These are phyloP conservation scores for Drosophila anomelani DNA, from an alignment of 2,888 invertebrate species.

Conservation along the genomic window DNA sequence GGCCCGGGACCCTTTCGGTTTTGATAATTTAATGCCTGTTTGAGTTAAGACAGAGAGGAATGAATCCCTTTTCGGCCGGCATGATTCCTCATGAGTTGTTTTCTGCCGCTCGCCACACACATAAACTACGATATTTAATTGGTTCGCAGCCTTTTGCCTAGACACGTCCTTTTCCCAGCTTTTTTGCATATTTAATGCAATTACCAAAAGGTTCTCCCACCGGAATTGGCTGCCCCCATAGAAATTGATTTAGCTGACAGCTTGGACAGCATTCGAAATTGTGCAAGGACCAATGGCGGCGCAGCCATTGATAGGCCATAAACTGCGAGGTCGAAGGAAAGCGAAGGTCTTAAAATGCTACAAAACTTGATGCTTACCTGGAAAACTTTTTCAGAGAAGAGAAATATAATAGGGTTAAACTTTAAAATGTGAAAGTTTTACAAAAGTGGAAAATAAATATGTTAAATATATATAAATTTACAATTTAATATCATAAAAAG, in stretches of 20 bases:
- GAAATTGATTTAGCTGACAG: conserved; percentile 70
- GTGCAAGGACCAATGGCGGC: conserved; percentile 13
- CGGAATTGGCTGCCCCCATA: conserved; percentile 47
- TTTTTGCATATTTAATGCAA: conserved; percentile 78
- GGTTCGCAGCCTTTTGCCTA: conserved; percentile 61
- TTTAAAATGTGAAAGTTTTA: neutral
- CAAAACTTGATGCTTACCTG: neutral
- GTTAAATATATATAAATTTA: neutral
- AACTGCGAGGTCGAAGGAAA: conserved; percentile 15
- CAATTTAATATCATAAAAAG: too few relatives aligned
- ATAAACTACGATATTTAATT: conserved; percentile 75
- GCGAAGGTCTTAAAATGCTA: conserved; percentile 4
- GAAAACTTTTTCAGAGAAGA: neutral
- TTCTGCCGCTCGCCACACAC: conserved; percentile 47
- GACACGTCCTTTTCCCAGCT: conserved; percentile 54
- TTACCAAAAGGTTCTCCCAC: conserved; percentile 74
- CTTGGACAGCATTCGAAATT: conserved; percentile 26
- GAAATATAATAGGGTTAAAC: neutral
- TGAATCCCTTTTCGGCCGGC: conserved; percentile 51
- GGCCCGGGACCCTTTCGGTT: conserved; percentile 31
- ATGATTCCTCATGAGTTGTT: conserved; percentile 50
- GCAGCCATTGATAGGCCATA: conserved; percentile 40
- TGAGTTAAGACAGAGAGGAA: conserved; percentile 60
- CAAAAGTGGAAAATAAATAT: too few relatives aligned
- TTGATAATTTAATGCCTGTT: conserved; percentile 76